These are phyloP conservation scores for Drosophila rufa DNA, from an alignment of 1,140 invertebrate genomes.

Conservation along the genomic window DNA sequence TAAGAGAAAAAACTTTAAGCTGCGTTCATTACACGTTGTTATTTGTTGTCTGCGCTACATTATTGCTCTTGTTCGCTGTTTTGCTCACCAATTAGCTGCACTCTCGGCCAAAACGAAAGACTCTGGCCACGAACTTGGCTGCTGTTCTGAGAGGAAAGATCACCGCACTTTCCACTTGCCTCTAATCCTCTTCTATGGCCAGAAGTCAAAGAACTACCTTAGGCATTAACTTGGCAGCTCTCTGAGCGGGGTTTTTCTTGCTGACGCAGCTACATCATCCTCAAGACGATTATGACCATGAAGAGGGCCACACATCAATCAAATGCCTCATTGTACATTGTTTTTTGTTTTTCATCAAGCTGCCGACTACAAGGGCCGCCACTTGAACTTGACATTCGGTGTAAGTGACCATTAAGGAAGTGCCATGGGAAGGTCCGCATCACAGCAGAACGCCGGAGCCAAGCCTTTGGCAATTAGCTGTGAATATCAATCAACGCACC, in stretches of 20 bases:
- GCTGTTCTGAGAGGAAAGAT: background rate
- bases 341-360: constrained; percentile 7
- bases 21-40: constrained; percentile 81
- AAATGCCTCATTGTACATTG: constrained; percentile 58
- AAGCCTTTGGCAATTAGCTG: constrained; percentile 75
- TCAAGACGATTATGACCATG: constrained; percentile 41
- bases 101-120: constrained; percentile 58
- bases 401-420: constrained; percentile 65
- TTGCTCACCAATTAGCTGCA: constrained; percentile 78
- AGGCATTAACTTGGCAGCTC: constrained; percentile 20
- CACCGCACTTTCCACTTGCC: constrained; percentile 2
- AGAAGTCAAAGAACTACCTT: constrained; percentile 57
- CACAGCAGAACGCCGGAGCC: constrained; percentile 17
- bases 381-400: constrained; percentile 59
- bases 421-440: constrained; percentile 45
- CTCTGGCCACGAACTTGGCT: constrained; percentile 51
- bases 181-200: constrained; percentile 36
- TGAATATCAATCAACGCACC: constrained; percentile 76
- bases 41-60: constrained; percentile 81
- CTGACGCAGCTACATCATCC: constrained; percentile 52
- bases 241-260: constrained; percentile 18
- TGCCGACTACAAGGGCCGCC: constrained; percentile 32
- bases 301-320: constrained; percentile 63
- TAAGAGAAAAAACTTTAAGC: constrained; percentile 62
- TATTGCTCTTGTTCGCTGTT: constrained; percentile 79